Evolutionary conservation across 2,888 invertebrate species (phyloP).

Genomic region (Napeogenes sylphis): DNA sequence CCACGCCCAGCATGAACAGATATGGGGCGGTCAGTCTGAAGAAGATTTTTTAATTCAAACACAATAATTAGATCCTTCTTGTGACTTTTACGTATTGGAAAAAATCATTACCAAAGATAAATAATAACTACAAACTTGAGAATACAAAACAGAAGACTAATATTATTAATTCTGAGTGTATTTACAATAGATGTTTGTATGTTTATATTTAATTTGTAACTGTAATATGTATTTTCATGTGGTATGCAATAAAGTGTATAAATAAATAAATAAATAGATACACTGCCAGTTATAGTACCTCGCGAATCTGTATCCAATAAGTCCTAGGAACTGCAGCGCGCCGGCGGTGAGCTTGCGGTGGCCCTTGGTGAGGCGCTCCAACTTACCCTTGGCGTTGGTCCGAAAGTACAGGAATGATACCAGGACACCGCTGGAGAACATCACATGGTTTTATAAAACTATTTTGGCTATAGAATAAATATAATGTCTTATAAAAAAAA

Average conservation of each 20-base stretch:
- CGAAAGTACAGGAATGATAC: slow-evolving; percentile 92
- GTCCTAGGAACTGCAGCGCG: slow-evolving; percentile 83
- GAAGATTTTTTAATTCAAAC: not conserved
- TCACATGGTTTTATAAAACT: no score
- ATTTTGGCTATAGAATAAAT: no score
- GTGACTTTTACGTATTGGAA: no score
- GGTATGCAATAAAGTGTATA: no score
- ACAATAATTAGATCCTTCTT: not conserved
- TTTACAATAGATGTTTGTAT: no score
- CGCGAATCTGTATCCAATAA: slow-evolving; percentile 86
- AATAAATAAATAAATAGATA: no score
- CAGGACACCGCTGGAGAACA: slow-evolving; percentile 81
- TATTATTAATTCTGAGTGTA: not conserved
- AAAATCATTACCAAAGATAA: not conserved
- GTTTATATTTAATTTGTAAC: no score
- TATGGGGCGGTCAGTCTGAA: slow-evolving; percentile 87
- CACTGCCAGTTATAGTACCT: slow-evolving; percentile 62
- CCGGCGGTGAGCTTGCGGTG: slow-evolving; percentile 80
- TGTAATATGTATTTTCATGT: no score
- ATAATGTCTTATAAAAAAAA: no score
- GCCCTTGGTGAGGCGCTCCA: slow-evolving; percentile 82
- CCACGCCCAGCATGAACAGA: slow-evolving; percentile 88
- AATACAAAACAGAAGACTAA: not conserved
- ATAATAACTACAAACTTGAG: not conserved
- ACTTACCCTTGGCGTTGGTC: slow-evolving; percentile 84